Evolutionary conservation across 2,797 vertebrate genomes (phyloP).

Genomic region (Vireo griseus): DNA sequence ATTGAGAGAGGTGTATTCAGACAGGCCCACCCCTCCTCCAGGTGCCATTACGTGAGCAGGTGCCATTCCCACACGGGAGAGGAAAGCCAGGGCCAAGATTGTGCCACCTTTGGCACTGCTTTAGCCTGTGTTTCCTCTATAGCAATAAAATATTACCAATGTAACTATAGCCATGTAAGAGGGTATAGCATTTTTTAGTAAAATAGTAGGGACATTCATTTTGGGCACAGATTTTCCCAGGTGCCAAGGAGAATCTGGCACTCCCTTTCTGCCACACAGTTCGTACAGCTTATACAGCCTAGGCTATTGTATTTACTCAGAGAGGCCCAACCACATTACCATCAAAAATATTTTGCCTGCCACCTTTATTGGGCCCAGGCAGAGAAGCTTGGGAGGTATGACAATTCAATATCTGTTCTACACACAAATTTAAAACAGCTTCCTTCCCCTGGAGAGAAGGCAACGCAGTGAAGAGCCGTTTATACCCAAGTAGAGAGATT

Average conservation of each 20-base stretch:
- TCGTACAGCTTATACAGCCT: neutral
- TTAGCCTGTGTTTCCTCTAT: neutral
- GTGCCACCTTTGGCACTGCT: neutral
- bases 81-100: neutral
- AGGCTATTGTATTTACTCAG: neutral
- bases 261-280: neutral
- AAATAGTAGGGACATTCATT: neutral
- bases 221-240: neutral
- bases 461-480: neutral
- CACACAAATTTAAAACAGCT: neutral
- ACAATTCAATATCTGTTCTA: neutral
- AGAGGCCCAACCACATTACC: neutral
- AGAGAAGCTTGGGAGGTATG: neutral
- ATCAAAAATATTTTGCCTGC: neutral
- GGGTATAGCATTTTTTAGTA: neutral
- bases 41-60: fast-evolving
- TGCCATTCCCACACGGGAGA: neutral
- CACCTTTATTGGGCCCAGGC: neutral
- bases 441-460: neutral
- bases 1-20: neutral
- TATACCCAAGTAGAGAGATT: constrained; percentile 30
- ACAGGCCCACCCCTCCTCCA: neutral
- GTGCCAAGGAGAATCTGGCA: neutral
- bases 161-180: neutral
- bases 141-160: neutral